Evolutionary conservation across 2,888 invertebrate species (phyloP).

Genomic region (Eilema depressum): DNA sequence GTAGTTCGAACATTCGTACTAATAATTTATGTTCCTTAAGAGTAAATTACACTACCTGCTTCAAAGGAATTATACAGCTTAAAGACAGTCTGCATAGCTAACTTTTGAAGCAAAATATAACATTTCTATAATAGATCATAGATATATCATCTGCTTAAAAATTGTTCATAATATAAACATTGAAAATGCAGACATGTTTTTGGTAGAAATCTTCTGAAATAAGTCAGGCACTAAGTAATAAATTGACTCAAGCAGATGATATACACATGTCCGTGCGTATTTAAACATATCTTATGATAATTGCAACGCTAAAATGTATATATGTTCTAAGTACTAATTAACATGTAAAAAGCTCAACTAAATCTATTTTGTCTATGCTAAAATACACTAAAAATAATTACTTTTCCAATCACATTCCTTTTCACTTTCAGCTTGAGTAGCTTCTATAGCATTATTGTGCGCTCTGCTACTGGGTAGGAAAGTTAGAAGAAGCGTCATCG

Average conservation of each 20-base stretch:
- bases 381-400: slow-evolving; percentile 49
- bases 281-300: slow-evolving; percentile 32
- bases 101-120: slow-evolving; percentile 37
- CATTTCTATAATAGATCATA: slow-evolving; percentile 17
- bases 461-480: background rate
- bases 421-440: background rate
- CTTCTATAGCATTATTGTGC: background rate
- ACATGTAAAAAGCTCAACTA: slow-evolving; percentile 48
- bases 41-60: background rate
- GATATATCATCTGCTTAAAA: slow-evolving; percentile 25
- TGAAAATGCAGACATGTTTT: background rate
- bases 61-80: background rate
- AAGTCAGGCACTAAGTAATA: slow-evolving; percentile 8
- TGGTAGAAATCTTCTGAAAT: background rate
- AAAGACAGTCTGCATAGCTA: slow-evolving; percentile 12
- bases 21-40: background rate
- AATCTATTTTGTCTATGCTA: slow-evolving; percentile 41
- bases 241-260: slow-evolving; percentile 22
- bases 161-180: background rate
- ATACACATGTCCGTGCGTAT: slow-evolving; percentile 11
- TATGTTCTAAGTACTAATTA: slow-evolving; percentile 41
- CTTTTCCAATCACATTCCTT: slow-evolving; percentile 36
- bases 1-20: background rate
- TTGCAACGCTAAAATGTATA: slow-evolving; percentile 36
- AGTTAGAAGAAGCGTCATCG: background rate